Conservation (phyloP, 2,888 invertebrate species). For the Deroplatys truncata region DNA sequence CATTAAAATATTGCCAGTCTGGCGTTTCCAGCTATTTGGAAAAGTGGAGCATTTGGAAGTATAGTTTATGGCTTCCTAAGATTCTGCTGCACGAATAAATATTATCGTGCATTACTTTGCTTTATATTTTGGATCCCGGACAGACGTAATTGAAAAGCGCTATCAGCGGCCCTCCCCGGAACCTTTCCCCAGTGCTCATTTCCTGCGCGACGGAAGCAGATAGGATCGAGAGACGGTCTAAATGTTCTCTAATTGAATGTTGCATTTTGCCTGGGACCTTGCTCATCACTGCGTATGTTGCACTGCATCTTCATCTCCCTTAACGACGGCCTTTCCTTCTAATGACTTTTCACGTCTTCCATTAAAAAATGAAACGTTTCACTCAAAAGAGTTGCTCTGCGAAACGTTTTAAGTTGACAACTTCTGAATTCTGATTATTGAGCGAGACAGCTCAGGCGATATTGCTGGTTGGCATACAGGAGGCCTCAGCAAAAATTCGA, state of each 20-base stretch:
- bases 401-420: too few species aligned
- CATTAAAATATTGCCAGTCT: too few species aligned
- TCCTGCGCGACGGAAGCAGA: not conserved
- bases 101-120: not conserved
- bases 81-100: too few species aligned
- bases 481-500: too few species aligned
- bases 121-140: not conserved
- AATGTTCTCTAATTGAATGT: not conserved
- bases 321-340: not conserved
- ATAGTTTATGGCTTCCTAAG: too few species aligned
- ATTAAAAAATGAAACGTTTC: not conserved
- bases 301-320: not conserved
- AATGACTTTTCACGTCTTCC: not conserved
- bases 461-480: too few species aligned
- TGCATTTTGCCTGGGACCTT: not conserved
- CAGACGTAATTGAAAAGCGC: not conserved
- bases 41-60: too few species aligned
- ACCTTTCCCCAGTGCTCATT: not conserved
- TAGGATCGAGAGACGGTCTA: not conserved
- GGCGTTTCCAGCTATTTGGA: too few species aligned
- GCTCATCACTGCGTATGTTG: not conserved
- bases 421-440: too few species aligned
- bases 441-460: too few species aligned
- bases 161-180: not conserved
- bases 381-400: too few species aligned